Evolutionary conservation across 92 coral and sea anemone genomes (phyloP).

Genomic region (Galaxea fascicularis): DNA sequence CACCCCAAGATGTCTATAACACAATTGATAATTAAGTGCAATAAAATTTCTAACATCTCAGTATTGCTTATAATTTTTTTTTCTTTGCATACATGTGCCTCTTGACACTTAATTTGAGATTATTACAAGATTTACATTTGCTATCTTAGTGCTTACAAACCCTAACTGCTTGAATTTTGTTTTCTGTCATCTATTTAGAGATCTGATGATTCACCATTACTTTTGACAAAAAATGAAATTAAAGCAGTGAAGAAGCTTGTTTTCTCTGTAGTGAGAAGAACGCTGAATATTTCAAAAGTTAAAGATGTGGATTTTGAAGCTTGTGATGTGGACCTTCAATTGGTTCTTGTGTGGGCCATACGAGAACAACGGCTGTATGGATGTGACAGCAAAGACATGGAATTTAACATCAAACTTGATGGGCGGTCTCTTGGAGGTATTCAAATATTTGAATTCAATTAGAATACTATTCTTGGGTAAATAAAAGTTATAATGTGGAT

Average conservation of each 20-base stretch:
- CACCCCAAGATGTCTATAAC: too few species aligned
- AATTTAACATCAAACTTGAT: too few species aligned
- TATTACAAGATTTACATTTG: too few species aligned
- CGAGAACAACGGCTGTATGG: conserved; percentile 27
- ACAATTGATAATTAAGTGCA: too few species aligned
- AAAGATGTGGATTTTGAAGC: conserved; percentile 28
- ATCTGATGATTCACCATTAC: conserved; percentile 42
- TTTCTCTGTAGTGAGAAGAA: conserved; percentile 19
- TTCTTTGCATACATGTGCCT: too few species aligned
- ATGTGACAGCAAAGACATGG: conserved; percentile 1
- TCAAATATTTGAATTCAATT: too few species aligned
- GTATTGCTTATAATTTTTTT: too few species aligned
- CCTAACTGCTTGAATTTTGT: not conserved
- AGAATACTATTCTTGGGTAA: too few species aligned
- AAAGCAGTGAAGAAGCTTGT: conserved; percentile 37
- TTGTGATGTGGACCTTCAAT: conserved; percentile 29
- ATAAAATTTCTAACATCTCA: too few species aligned
- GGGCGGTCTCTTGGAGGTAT: conserved; percentile 46
- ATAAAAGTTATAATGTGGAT: too few species aligned
- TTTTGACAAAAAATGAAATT: conserved; percentile 52
- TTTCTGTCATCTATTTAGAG: conserved; percentile 19
- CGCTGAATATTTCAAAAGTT: conserved; percentile 3
- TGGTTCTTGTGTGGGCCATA: conserved; percentile 52
- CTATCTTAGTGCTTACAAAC: too few species aligned
- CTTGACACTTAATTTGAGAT: too few species aligned